Evolutionary conservation across 1,140 invertebrate genomes (phyloP), one percentile per base, ranked within the genome.

Genomic region (Varroa destructor): DNA sequence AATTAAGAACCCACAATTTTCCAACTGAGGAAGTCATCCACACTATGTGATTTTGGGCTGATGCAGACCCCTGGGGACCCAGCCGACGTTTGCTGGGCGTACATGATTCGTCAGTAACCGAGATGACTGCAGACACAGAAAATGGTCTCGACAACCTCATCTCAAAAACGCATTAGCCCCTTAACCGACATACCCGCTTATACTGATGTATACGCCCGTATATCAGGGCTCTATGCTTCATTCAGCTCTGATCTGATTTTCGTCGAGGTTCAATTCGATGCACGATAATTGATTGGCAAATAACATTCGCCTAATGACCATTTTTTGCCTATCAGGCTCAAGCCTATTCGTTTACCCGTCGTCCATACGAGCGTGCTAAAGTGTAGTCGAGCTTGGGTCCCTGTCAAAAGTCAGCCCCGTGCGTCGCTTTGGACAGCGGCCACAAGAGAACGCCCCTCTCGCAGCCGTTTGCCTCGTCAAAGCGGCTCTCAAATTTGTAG

Each of bases 401-500:
- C 61, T 67, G 40, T 40, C 46, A 12, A 40, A 40, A 12, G 61
- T 67, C 40, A 67, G 61, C 61, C 61, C 40, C 37, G 14, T 46
- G 61, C 14, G 61, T 43, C 40, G 61, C 46, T 40, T 67, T 37
- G 61, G 61, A 25, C 46, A 46, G 12, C 61, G 37, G 46, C 12
- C 12, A 12, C 12, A 67, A 46, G 40, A 40, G 40, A 25, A 37
- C 40, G 40, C 46, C 46, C 61, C 40, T 3, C 46, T 14, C 61
- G 40, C 61, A 37, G 40, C 12, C 61, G 61, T 10, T 67, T 37
- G 40, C 37, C 46, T 12, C 0, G 46, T 40, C 37, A 46, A 67
- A 37, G 46, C 46, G 61, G 61, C 61, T 67, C 12, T 67, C 46
- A 67, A 67, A 67, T 67, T 67, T 67, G 61, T 67, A 67, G 61